Conservation (phyloP, 2,113 vertebrate genomes). For the Vulpes ferrilata region DNA sequence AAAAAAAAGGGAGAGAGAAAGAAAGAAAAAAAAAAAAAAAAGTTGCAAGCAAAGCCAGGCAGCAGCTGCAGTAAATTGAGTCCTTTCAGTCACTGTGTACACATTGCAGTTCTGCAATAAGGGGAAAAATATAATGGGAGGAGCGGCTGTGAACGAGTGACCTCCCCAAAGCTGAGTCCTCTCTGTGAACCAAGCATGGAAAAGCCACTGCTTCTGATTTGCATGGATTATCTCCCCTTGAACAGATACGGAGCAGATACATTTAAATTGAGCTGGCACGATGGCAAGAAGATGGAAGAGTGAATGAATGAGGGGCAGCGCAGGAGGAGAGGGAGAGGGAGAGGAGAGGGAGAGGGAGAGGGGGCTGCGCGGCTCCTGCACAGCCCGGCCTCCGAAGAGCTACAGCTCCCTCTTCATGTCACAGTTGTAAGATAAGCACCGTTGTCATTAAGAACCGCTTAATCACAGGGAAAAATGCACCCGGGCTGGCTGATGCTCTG, state of each 20-base stretch:
- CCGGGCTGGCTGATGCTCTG: slow-evolving; percentile 31
- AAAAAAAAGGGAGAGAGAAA: slow-evolving; percentile 69
- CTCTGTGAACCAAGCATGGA: slow-evolving; percentile 95
- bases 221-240: slow-evolving; percentile 98
- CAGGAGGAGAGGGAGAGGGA: slow-evolving; percentile 46
- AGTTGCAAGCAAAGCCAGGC: slow-evolving; percentile 89
- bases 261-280: slow-evolving; percentile 95
- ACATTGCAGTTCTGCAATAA: slow-evolving; percentile 90
- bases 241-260: slow-evolving; percentile 96
- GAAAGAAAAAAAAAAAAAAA: slow-evolving; percentile 77
- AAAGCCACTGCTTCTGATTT: slow-evolving; percentile 95
- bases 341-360: slow-evolving; percentile 58
- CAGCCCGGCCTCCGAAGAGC: slow-evolving; percentile 92
- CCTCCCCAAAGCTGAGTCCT: slow-evolving; percentile 94
- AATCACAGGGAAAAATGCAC: slow-evolving; percentile 64
- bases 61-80: slow-evolving; percentile 91
- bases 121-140: slow-evolving; percentile 90
- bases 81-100: slow-evolving; percentile 91
- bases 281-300: slow-evolving; percentile 87
- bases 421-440: slow-evolving; percentile 89
- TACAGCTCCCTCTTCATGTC: slow-evolving; percentile 99
- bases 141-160: slow-evolving; percentile 93
- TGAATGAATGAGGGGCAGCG: slow-evolving; percentile 76
- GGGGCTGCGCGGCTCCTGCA: slow-evolving; percentile 72
- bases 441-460: slow-evolving; percentile 77